Percentiles rank a stretch among this genome's conserved stretches.
Evolutionary conservation across 2,888 invertebrate genomes (phyloP).

Genomic region (Apantesis nais): DNA sequence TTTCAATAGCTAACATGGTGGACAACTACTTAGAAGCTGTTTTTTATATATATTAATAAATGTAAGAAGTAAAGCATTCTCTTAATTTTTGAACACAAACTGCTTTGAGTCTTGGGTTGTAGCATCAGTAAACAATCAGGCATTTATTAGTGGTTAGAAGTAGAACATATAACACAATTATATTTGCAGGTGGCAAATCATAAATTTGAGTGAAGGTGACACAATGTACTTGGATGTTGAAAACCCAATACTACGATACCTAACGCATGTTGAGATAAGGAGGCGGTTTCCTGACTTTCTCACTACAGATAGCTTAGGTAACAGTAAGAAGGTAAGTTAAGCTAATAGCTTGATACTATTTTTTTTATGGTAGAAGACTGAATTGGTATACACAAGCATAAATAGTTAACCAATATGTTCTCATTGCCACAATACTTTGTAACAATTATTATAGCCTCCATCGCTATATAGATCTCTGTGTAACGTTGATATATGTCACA

Average conservation of each 20-base stretch:
- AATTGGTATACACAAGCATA: neutral
- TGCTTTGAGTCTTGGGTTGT: neutral
- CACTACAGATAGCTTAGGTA: slow-evolving; percentile 82
- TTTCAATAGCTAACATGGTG: too few relatives aligned
- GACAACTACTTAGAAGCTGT: too few relatives aligned
- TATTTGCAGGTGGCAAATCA: slow-evolving; percentile 69
- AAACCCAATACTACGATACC: slow-evolving; percentile 82
- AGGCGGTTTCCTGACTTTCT: slow-evolving; percentile 77
- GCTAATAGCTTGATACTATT: slow-evolving; percentile 25
- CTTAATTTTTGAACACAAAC: neutral
- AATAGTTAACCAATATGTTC: too few relatives aligned
- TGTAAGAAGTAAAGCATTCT: neutral
- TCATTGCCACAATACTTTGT: too few relatives aligned
- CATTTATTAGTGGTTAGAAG: neutral
- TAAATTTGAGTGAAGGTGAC: slow-evolving; percentile 64
- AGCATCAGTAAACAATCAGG: neutral
- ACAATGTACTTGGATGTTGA: slow-evolving; percentile 72
- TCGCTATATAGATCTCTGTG: too few relatives aligned
- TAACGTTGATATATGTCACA: too few relatives aligned
- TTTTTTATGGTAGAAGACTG: neutral
- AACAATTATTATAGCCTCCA: too few relatives aligned
- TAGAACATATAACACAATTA: neutral
- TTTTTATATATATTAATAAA: too few relatives aligned
- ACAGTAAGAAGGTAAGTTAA: slow-evolving; percentile 79
- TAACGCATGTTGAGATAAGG: slow-evolving; percentile 86